Base-by-base conservation (phyloP, 2,888 invertebrate genomes). In the Melanostoma mellinum region DNA sequence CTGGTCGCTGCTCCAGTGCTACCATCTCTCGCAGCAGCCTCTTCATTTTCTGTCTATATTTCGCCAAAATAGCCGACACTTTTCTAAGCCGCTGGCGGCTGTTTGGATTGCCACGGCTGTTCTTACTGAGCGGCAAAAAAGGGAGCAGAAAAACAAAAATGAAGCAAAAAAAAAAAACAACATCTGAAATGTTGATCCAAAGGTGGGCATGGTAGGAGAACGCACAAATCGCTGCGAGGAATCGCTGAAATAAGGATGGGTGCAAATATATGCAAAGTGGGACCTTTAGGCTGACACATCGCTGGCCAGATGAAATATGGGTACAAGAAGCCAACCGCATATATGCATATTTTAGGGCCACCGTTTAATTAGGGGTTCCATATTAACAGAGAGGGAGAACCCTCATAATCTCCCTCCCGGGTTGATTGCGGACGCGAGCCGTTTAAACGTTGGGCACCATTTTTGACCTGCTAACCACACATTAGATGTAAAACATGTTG, bases 331-430 rank as follows among this genome's bases (percentile, higher is more conserved):
- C 86, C 68, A 55, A 75, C 85, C 76, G 76, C 85, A 84, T 90
- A 20, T 20, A 90, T 90, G 90, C 91, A 90, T 90, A 90, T 90
- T 90, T 90, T 89, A 89, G 89, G 82, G 90, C 90, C 90, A 90
- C 90, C 87, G 90, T 90, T 90, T 90, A 90, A 90, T 90, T 90
- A 90, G 89, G 89, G 89, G 90, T 76, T 81, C 44, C 69, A 68
- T 79, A 85, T 75, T 68, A 67, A 65, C 76, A 20, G 63, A 36
- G 60, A 61, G 30, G 33, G n/a, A 50, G 52, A 61, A 53, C 32
- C 44, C 53, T 46, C 48, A 30, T 3, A 20, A 72, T 63, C 72
- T 73, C 38, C 67, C 68, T 60, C 60, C 78, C 63, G 82, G 78
- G 68, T 69, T 63, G 69, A 68, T 82, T 73, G 68, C 63, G 44